These are phyloP conservation scores for Macrostomum cliftonense DNA, from an alignment of 2,888 invertebrate genomes.

Conservation along the genomic window DNA sequence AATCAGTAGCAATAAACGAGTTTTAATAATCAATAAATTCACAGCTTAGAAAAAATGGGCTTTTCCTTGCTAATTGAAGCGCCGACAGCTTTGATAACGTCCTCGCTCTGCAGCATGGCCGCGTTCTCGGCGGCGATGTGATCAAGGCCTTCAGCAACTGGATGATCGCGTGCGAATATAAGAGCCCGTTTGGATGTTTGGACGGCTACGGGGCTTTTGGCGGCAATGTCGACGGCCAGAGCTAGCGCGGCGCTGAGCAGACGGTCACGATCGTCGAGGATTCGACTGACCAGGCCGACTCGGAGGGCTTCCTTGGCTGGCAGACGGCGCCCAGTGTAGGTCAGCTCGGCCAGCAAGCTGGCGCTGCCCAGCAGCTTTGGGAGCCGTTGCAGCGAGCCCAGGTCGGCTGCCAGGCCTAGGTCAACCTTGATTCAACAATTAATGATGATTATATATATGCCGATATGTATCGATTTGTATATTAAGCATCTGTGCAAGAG, in stretches of 20 bases:
- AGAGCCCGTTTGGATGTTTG: constrained; percentile 69
- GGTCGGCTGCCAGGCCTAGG: constrained; percentile 75
- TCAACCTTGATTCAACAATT: constrained; percentile 31
- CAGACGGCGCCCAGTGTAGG: constrained; percentile 65
- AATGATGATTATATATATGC: background rate
- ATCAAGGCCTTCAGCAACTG: constrained; percentile 66
- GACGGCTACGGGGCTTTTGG: constrained; percentile 78
- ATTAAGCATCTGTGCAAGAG: no score
- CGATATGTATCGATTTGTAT: background rate
- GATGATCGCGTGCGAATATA: constrained; percentile 67
- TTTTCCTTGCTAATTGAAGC: constrained; percentile 43
- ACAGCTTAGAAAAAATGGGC: constrained; percentile 56
- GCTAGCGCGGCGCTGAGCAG: constrained; percentile 54
- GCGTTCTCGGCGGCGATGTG: constrained; percentile 64
- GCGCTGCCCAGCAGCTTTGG: constrained; percentile 73
- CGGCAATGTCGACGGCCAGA: constrained; percentile 59
- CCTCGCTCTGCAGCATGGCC: constrained; percentile 72
- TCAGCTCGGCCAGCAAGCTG: constrained; percentile 66
- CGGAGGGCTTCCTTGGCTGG: constrained; percentile 57
- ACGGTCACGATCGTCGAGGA: constrained; percentile 45
- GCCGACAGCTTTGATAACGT: constrained; percentile 54
- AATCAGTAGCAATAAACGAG: no score
- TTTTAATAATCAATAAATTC: constrained; percentile 12
- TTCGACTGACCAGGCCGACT: constrained; percentile 54
- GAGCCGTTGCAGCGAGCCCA: constrained; percentile 74